phyloP scores from a whole-genome alignment of 2,797 vertebrate genomes.

The Dicrostonyx torquatus region DNA sequence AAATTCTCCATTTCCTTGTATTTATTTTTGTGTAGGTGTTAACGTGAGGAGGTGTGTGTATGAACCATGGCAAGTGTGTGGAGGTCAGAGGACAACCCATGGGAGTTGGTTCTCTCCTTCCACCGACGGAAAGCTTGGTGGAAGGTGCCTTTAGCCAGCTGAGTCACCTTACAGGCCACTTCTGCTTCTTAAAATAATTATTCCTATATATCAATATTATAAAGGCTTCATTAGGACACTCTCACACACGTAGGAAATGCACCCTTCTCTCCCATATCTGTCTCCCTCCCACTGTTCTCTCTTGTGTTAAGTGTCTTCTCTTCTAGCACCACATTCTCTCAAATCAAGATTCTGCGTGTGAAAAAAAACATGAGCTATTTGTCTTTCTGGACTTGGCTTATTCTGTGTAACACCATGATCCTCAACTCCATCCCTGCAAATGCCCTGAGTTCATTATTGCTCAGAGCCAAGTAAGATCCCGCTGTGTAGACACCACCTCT shows the following conservation, averaged over 20 bases:
- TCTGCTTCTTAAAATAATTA: background rate
- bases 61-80: background rate
- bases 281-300: background rate
- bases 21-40: background rate
- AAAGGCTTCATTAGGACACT: background rate
- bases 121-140: background rate
- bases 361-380: background rate
- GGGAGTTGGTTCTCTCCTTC: background rate
- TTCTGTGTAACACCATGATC: background rate
- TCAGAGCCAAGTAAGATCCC: background rate
- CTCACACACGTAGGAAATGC: background rate
- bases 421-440: background rate
- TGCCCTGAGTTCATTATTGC: background rate
- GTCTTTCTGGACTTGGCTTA: background rate
- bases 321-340: background rate
- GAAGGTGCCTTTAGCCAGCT: background rate
- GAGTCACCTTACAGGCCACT: background rate
- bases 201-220: background rate
- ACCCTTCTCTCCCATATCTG: background rate
- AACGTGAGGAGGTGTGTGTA: background rate
- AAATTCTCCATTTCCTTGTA: background rate
- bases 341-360: background rate
- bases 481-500: background rate
- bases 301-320: background rate
- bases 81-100: background rate